phyloP scores from a whole-genome alignment of 2,113 vertebrate species.

The Sardina pilchardus region DNA sequence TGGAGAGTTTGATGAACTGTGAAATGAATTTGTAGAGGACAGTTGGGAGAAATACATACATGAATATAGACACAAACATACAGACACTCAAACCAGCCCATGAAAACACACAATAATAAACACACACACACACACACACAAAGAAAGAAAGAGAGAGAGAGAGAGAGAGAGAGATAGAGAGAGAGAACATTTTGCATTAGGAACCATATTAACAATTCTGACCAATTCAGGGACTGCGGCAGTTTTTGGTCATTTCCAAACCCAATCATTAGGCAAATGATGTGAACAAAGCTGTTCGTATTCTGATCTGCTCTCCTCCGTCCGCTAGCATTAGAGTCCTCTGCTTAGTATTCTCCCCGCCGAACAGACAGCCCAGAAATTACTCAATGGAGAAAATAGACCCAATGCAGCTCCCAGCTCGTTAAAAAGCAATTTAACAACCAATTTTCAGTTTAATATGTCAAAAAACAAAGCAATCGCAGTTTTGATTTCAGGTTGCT shows the following conservation, averaged over 20 bases:
- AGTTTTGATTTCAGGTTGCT: constrained; percentile 39
- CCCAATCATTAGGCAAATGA: neutral
- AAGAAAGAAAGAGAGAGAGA: neutral
- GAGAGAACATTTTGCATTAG: neutral
- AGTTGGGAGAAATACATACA: neutral
- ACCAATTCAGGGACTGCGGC: neutral
- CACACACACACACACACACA: neutral
- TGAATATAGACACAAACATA: neutral
- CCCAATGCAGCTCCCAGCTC: constrained; percentile 35
- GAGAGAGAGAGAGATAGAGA: neutral
- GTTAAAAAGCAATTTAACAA: constrained; percentile 48
- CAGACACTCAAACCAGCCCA: neutral
- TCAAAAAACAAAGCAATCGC: constrained; percentile 44
- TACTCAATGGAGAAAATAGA: constrained; percentile 28
- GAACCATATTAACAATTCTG: neutral
- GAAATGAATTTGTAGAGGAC: too few species aligned
- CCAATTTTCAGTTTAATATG: constrained; percentile 44
- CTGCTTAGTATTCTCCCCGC: constrained; percentile 24
- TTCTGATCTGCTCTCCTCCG: neutral
- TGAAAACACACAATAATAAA: constrained; percentile 5
- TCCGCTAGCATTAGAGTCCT: neutral
- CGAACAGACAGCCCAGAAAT: neutral
- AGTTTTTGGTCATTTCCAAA: neutral
- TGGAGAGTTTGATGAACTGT: too few species aligned
- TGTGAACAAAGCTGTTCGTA: neutral